Evolutionary conservation across 2,888 invertebrate species (phyloP), one percentile per base, ranked within the genome.

Genomic region (Strigamia crassipes): DNA sequence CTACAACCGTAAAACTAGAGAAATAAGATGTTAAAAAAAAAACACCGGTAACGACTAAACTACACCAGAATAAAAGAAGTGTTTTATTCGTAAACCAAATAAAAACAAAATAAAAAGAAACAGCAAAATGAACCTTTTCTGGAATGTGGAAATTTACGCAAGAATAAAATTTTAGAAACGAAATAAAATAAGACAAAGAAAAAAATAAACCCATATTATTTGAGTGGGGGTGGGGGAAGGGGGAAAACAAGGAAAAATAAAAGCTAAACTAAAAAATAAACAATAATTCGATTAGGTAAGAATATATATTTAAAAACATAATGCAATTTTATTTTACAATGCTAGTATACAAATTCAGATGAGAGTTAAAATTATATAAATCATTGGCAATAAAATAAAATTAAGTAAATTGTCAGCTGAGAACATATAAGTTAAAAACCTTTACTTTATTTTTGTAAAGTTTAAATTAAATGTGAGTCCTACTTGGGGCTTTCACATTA

Each of bases 401-500:
- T 46, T 46, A 46, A 46, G 1, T 15, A 15, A 46, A 46, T 46
- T 46, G 1, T 15, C 10, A 46, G 46, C 46, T 1, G 27, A 27
- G 27, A 46, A 46, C 5, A n/a, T 46, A 46, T 3, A 15, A 1
- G 4, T 46, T 15, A 46, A 46, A 15, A 46, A 46, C 15, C 0
- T 13, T 46, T 13, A 4, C 8, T 38, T 38, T 38, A 38, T 38
- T 38, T 38, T 51, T 51, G 8, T 51, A 6, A 51, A 38, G 38
- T 38, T 27, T 27, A 51, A 6, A 18, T 18, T 51, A 51, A 51
- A 51, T 6, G 1, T 51, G 51, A 51, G 51, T 61, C 61, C 61
- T 61, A 61, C 61, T 61, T 61, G 61, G 61, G 61, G 18, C 61
- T 61, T 61, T 61, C 61, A 61, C 18, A 18, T 61, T 61, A 61